phyloP scores from a whole-genome alignment of 2,888 invertebrate species.

The Leptinotarsa juncta region DNA sequence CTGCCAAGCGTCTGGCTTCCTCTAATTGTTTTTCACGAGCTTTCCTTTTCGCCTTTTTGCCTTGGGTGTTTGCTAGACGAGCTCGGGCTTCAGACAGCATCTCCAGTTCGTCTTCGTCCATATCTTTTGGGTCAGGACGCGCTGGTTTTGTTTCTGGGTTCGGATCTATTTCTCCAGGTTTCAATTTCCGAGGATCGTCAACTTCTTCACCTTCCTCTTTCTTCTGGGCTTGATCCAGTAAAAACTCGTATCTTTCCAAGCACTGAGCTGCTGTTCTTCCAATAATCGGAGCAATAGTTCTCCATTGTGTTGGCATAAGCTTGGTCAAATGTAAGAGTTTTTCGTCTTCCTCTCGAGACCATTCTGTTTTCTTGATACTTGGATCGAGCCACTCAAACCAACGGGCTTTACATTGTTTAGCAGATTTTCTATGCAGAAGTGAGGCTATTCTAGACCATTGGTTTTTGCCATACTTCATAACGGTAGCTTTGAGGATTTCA shows the following conservation, averaged over 20 bases:
- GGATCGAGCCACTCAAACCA: constrained; percentile 99
- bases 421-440: constrained; percentile 95
- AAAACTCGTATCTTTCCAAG: constrained; percentile 95
- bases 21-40: constrained; percentile 98
- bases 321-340: constrained; percentile 97
- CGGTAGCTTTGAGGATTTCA: no score
- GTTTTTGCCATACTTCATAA: no score
- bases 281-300: constrained; percentile 99
- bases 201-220: constrained; percentile 95
- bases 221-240: constrained; percentile 93
- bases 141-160: constrained; percentile 99
- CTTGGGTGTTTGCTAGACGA: constrained; percentile 97
- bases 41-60: constrained; percentile 92
- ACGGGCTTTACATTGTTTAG: constrained; percentile 99
- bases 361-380: constrained; percentile 99
- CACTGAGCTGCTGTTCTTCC: constrained; percentile 99
- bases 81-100: constrained; percentile 99
- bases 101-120: constrained; percentile 99
- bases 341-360: constrained; percentile 99
- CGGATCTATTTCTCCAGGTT: constrained; percentile 99
- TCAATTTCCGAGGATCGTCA: constrained; percentile 96
- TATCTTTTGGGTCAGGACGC: constrained; percentile 98
- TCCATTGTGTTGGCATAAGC: constrained; percentile 99
- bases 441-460: constrained; percentile 99
- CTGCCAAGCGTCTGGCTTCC: constrained; percentile 95